phyloP scores from a whole-genome alignment of 2,113 vertebrate genomes.

The Cathartes aura region DNA sequence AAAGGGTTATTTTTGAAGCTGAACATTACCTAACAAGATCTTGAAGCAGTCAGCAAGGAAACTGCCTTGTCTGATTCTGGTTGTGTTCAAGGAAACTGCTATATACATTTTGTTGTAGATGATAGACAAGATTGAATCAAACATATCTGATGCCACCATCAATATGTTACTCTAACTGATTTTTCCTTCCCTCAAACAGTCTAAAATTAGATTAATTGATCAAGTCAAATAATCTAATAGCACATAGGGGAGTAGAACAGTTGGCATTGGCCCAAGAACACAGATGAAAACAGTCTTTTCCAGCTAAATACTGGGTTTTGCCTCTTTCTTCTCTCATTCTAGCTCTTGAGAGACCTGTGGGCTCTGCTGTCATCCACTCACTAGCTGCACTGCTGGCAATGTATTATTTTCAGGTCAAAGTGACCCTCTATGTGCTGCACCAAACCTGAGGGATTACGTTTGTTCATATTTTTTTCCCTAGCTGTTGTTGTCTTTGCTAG shows the following conservation, averaged over 20 bases:
- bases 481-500: neutral
- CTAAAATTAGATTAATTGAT: conserved; percentile 31
- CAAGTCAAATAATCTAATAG: neutral
- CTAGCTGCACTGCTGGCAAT: neutral
- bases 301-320: neutral
- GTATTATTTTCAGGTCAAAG: conserved; percentile 6
- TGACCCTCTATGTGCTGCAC: neutral
- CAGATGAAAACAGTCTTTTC: neutral
- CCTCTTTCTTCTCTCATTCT: neutral
- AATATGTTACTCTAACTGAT: neutral
- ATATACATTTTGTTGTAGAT: neutral
- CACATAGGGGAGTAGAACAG: neutral
- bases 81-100: neutral
- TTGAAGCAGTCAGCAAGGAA: neutral
- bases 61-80: neutral
- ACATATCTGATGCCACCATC: neutral
- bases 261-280: neutral
- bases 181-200: neutral
- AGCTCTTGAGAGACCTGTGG: neutral
- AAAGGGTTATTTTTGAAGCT: neutral
- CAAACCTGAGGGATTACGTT: conserved; percentile 8
- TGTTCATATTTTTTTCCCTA: neutral
- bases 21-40: neutral
- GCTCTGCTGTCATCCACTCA: neutral
- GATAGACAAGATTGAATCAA: neutral